Conservation (phyloP, 2,113 vertebrate genomes). For the Gopherus evgoodei region DNA sequence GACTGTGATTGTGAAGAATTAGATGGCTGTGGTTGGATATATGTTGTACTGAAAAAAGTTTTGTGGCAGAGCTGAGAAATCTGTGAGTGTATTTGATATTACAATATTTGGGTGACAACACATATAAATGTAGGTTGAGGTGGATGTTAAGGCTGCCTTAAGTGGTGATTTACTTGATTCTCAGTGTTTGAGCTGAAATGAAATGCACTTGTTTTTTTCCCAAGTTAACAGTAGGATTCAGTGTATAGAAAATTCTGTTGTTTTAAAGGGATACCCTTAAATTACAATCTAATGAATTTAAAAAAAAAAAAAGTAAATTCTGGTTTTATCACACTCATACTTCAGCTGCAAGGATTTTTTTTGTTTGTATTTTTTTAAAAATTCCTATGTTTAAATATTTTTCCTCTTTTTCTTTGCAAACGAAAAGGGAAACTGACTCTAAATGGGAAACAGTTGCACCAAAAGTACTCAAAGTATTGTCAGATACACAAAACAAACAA, state of each 20-base stretch:
- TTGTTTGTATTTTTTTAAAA: not conserved
- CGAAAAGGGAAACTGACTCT: not conserved
- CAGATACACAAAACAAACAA: not conserved
- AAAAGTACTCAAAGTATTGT: not conserved
- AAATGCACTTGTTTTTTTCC: slow-evolving; percentile 53
- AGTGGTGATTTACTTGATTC: not conserved
- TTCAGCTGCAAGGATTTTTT: not conserved
- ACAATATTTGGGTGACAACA: not conserved
- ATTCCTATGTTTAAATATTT: not conserved
- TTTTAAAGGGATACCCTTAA: not conserved
- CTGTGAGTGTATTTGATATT: not conserved
- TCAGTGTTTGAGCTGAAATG: slow-evolving; percentile 17
- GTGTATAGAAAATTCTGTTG: not conserved
- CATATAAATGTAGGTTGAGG: not conserved
- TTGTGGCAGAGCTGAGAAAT: too few species aligned
- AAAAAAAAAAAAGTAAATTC: not conserved
- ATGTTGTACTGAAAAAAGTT: too few species aligned
- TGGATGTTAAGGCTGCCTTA: not conserved
- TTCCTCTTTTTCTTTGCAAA: slow-evolving; percentile 14
- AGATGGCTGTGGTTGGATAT: too few species aligned
- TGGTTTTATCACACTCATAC: not conserved
- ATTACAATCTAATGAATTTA: not conserved
- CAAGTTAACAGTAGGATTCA: not conserved
- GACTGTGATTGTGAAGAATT: too few species aligned
- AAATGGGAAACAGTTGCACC: not conserved